Percentiles rank a stretch among this genome's conserved stretches.
phyloP scores from a whole-genome alignment of 2,888 invertebrate species.

The Polyploca ridens region DNA sequence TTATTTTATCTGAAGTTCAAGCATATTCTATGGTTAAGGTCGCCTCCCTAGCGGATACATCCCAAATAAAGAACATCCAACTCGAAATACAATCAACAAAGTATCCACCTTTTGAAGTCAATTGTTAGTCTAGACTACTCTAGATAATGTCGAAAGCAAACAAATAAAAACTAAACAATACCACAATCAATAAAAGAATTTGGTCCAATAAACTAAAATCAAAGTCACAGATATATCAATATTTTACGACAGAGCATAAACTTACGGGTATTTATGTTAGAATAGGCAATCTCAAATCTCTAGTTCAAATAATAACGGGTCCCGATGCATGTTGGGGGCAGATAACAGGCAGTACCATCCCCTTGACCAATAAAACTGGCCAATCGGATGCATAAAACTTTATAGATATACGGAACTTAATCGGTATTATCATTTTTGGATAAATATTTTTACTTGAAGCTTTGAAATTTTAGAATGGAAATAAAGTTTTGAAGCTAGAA shows the following conservation, averaged over 20 bases:
- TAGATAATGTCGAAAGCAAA: not conserved
- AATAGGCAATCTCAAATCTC: conserved; percentile 34
- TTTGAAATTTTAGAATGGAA: not conserved
- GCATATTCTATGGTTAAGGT: too few species aligned
- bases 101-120: not conserved
- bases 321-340: conserved; percentile 48
- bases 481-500: too few species aligned
- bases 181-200: not conserved
- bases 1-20: too few species aligned
- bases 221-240: not conserved
- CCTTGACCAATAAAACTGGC: conserved; percentile 61
- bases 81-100: too few species aligned
- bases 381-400: conserved; percentile 64
- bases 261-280: not conserved
- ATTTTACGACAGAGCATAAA: not conserved
- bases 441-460: conserved; percentile 19
- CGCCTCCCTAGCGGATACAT: too few species aligned
- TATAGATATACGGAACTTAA: conserved; percentile 56
- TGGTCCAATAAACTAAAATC: not conserved
- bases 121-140: not conserved
- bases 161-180: not conserved
- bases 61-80: too few species aligned
- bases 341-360: conserved; percentile 56
- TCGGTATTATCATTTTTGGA: conserved; percentile 33
- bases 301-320: conserved; percentile 22